Base-by-base conservation (phyloP, 2,888 invertebrate species). In the Allophyes oxyacanthae region DNA sequence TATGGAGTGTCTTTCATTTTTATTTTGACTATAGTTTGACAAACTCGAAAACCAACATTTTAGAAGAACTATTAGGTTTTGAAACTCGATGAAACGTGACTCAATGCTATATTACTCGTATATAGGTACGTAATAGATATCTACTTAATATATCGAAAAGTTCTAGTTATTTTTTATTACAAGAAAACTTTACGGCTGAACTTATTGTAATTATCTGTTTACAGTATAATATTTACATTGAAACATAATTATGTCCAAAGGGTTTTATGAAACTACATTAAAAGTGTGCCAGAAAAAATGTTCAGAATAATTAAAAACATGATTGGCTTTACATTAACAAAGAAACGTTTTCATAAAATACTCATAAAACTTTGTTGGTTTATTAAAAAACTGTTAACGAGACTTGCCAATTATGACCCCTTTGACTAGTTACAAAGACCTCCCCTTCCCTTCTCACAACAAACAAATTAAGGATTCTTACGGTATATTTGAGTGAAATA, bases 331-430 rank as follows among this genome's bases (percentile, higher is more conserved):
- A 80, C 74, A 78, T 76, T 81, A 84, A 88, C 88, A 90, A 89
- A 86, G 87, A 85, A 85, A 83, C 80, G 79, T 86, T 87, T 86
- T 84, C 87, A 85, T 83, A 79, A 85, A 84, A 78, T 76, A 75
- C 85, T 83, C 90, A 84, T 89, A 88, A 90, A 90, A 90, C 81
- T 90, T 90, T 85, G 84, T 82, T 72, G 82, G 76, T 85, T 89
- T 88, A 90, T 91, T 90, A 89, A 87, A 87, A 73, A 88, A 81
- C 83, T 86, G 87, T 87, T 90, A 90, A 91, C 89, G 84, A 90
- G 89, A 76, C 81, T 75, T 72, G 76, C 83, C 86, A 89, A 90
- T 90, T 89, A 89, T 82, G 83, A 82, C 66, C 77, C 72, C 41
- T 43, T 64, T 59, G 49, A 56, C 89, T 82, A 82, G 65, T 62